These are phyloP conservation scores for Osmerus mordax DNA, from an alignment of 2,113 vertebrate genomes.

Conservation along the genomic window DNA sequence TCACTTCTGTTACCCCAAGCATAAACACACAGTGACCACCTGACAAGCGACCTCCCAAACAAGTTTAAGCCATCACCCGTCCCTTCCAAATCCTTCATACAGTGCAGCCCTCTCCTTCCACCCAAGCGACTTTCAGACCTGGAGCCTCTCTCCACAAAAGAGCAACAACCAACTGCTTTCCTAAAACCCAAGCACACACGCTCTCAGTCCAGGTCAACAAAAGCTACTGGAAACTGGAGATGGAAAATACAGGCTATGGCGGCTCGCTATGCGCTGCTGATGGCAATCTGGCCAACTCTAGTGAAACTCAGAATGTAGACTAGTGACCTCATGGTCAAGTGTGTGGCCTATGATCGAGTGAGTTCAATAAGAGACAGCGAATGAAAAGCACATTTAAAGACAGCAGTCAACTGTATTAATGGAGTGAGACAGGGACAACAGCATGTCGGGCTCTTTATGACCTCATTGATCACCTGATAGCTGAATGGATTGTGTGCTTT, in stretches of 20 bases:
- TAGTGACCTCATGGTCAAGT: too few relatives aligned
- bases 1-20: not conserved
- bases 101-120: not conserved
- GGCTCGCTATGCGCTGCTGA: not conserved
- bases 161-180: not conserved
- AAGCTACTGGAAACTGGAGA: not conserved
- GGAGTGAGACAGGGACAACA: not conserved
- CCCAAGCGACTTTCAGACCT: not conserved
- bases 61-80: too few relatives aligned
- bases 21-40: not conserved
- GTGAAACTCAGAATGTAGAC: not conserved
- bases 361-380: too few relatives aligned
- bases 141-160: not conserved
- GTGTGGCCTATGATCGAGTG: too few relatives aligned
- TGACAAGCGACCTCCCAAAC: slow-evolving; percentile 13
- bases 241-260: too few relatives aligned
- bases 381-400: not conserved
- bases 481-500: not conserved
- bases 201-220: slow-evolving; percentile 5
- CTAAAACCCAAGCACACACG: not conserved
- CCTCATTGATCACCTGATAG: not conserved
- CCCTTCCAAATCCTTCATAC: slow-evolving; percentile 7
- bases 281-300: not conserved
- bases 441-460: not conserved
- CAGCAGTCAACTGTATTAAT: not conserved